Conservation (phyloP, 2,797 vertebrate genomes). For the Pantherophis alleghaniensis region DNA sequence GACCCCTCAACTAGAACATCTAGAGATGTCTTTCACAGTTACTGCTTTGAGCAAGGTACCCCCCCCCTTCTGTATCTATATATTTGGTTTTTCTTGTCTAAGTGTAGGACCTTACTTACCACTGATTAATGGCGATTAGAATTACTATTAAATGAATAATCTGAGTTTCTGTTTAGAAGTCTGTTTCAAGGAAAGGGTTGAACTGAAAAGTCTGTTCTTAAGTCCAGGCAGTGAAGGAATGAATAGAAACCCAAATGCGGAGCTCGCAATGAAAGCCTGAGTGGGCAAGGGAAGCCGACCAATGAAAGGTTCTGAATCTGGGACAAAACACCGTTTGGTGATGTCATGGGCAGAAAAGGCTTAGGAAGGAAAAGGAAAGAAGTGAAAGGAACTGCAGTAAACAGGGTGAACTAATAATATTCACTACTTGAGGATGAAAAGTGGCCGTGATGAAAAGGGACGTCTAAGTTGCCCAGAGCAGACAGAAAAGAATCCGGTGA, state of each 20-base stretch:
- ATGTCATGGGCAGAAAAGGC: neutral
- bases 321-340: neutral
- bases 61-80: too few species aligned
- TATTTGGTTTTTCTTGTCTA: too few species aligned
- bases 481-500: neutral
- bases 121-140: too few species aligned
- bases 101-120: too few species aligned
- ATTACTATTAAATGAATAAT: too few species aligned
- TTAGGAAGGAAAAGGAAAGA: neutral
- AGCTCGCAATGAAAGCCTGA: neutral
- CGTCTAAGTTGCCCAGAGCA: neutral
- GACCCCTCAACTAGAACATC: too few species aligned
- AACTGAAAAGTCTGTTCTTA: neutral
- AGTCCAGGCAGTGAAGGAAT: neutral
- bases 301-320: neutral
- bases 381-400: neutral
- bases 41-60: too few species aligned
- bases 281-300: neutral
- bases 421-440: neutral
- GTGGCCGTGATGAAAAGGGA: neutral
- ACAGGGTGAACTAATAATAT: neutral
- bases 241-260: neutral
- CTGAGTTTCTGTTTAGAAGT: neutral
- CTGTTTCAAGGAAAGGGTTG: neutral
- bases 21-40: too few species aligned